Evolutionary conservation across 2,797 vertebrate species (phyloP), one percentile per base, ranked within the genome.

Genomic region (Hipposideros larvatus): DNA sequence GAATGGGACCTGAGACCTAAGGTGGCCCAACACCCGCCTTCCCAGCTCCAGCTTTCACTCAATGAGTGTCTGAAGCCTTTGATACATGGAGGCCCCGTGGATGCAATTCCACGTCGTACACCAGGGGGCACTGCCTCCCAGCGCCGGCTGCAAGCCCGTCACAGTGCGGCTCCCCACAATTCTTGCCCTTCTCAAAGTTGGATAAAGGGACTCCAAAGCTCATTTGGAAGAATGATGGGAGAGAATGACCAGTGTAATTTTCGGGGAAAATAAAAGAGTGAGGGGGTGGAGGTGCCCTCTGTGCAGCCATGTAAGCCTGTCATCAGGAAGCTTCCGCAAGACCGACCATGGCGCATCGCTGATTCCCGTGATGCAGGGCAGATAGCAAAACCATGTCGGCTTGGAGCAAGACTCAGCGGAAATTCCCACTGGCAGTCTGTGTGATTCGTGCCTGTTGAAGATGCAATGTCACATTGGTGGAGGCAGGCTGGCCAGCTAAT

Each of bases 321-420:
- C 7, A 6, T 11, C 8, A 21, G 24, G 3, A 14, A 31, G 24
- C 51, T 6, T 2, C 22, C 2, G 0, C 2, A 14, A 34, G 41
- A 31, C 22, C 11, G 31, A 43, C 24, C 1, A 8, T 0, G 59
- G 21, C 0, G 0, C 11, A 1, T 28, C 28, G 11, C 70, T 48
- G 11, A 0, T 14, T 1, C 48, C 0, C 0, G n/a, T 10, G n/a
- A 5, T 1, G 3, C 43, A 7, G n/a, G 31, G 21, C 4, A 26
- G 37, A 4, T 1, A n/a, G 57, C 6, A 2, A 48, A 43, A 31
- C 14, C 0, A 0, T 22, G 10, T 8, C 1, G 19, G 34, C 31
- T 0, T 24, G 82, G 16, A 18, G 3, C 7, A 22, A 24, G 31
- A 26, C 11, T 14, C 22, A 1, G 15, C 10, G 4, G 63, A 57